Percentiles rank a stretch among this genome's conserved stretches.
phyloP scores from a whole-genome alignment of 1,140 invertebrate species.

The Conus betulinus region DNA sequence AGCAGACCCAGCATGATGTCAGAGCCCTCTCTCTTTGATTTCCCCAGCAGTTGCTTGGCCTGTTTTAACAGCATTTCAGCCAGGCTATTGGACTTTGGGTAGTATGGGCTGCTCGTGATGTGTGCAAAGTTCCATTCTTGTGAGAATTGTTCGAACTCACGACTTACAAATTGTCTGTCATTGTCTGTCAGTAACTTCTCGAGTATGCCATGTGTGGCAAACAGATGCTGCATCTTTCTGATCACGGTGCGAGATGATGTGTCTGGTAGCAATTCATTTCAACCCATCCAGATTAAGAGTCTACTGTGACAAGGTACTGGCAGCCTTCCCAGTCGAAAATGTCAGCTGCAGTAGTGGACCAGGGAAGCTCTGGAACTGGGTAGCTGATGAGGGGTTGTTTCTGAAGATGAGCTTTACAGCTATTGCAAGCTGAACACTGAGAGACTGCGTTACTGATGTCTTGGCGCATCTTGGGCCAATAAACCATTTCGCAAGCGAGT shows the following conservation, averaged over 20 bases:
- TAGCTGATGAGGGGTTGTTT: constrained; percentile 24
- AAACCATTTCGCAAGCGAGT: neutral
- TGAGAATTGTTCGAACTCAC: neutral
- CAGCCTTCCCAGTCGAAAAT: neutral
- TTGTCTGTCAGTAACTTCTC: neutral
- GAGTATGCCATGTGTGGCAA: neutral
- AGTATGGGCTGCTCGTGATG: neutral
- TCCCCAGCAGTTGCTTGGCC: neutral
- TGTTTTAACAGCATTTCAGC: neutral
- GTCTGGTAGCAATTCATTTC: neutral
- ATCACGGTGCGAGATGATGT: neutral
- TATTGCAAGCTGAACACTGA: neutral
- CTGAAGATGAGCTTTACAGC: constrained; percentile 6
- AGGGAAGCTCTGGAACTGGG: constrained; percentile 24
- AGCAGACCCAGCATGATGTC: no score
- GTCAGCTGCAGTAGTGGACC: neutral
- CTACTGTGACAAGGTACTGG: neutral
- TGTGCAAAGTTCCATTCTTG: neutral
- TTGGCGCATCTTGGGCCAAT: neutral
- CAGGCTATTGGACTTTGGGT: neutral
- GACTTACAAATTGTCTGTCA: neutral
- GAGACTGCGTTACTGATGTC: neutral
- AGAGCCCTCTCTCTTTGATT: neutral
- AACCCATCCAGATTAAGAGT: neutral
- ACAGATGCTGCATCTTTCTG: neutral